Evolutionary conservation across 2,888 invertebrate genomes (phyloP), one percentile per base, ranked within the genome.

Genomic region (Xestia xanthographa): DNA sequence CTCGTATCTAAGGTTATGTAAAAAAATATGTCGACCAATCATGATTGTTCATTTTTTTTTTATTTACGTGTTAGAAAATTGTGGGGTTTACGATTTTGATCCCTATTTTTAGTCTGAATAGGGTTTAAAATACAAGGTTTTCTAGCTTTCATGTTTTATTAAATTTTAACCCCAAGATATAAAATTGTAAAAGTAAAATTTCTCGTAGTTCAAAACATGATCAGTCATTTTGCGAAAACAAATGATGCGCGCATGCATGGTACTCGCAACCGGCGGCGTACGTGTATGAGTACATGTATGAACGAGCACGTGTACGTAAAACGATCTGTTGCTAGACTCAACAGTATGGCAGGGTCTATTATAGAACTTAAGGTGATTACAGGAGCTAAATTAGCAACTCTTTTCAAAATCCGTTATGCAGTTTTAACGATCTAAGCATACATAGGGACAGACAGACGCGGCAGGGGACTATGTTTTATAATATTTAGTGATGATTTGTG

Each of bases 1-100:
- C 84, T 48, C 17, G 1, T 69, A 80, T 69, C 84, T 80, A 50
- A 66, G 50, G 48, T 83, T 79, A 84, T 41, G 67, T 68, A 70
- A 69, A 79, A 73, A 81, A 79, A n/a, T 14, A 48, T 80, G 69
- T 70, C 50, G 14, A 53, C 56, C 58, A 74, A 70, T 58, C 34
- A 63, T 84, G 75, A 84, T 48, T 2, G 38, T 45, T 17, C 0
- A 6, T 80, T 6, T 56, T n/a, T n/a, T 62, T 67, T 58, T 26
- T 45, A 20, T 48, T 58, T 45, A 53, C 56, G 5, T 6, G 12
- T 8, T 12, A 9, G 11, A 34, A 34, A 34, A 17, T 26, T 34
- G 11, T n/a, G 50, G 50, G 11, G n/a, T 53, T 11, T 11, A 5
- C 50, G 0, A 53, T 53, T 53, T 53, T 53, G 53, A n/a, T 53